These are phyloP conservation scores for Drosophila ogumai DNA, from an alignment of 1,140 invertebrate species.

Conservation along the genomic window DNA sequence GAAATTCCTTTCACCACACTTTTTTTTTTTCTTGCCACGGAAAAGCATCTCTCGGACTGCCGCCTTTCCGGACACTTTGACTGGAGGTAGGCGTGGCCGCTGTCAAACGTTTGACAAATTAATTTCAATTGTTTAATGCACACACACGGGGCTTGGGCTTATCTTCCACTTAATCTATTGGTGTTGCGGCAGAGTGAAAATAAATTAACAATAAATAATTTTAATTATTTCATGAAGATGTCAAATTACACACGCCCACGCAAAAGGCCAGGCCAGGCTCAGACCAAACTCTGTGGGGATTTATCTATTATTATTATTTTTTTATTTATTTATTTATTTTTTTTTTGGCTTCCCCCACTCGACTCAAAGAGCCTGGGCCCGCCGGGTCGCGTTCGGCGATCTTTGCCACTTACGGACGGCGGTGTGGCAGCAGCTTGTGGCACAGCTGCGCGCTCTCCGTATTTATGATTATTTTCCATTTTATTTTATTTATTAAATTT, in stretches of 20 bases:
- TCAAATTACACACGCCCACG: conserved; percentile 80
- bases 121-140: conserved; percentile 76
- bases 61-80: conserved; percentile 9
- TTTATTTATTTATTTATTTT: conserved; percentile 7
- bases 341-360: not conserved
- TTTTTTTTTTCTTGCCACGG: not conserved
- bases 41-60: conserved; percentile 14
- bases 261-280: conserved; percentile 49
- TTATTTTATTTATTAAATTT: conserved; percentile 75
- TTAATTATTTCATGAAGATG: conserved; percentile 84
- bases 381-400: conserved; percentile 52
- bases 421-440: conserved; percentile 57
- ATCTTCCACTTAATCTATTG: conserved; percentile 74
- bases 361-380: conserved; percentile 6
- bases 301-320: conserved; percentile 15
- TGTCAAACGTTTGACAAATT: conserved; percentile 75
- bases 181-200: conserved; percentile 60
- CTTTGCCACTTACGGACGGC: conserved; percentile 68
- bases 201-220: conserved; percentile 84
- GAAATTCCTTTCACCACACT: conserved; percentile 56
- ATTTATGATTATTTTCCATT: conserved; percentile 73
- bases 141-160: conserved; percentile 40
- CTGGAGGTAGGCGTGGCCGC: conserved; percentile 42
- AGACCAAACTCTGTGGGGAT: conserved; percentile 13
- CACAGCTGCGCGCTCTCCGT: conserved; percentile 75